Conservation (phyloP, 2,888 invertebrate genomes). For the Smittia sp. region DNA sequence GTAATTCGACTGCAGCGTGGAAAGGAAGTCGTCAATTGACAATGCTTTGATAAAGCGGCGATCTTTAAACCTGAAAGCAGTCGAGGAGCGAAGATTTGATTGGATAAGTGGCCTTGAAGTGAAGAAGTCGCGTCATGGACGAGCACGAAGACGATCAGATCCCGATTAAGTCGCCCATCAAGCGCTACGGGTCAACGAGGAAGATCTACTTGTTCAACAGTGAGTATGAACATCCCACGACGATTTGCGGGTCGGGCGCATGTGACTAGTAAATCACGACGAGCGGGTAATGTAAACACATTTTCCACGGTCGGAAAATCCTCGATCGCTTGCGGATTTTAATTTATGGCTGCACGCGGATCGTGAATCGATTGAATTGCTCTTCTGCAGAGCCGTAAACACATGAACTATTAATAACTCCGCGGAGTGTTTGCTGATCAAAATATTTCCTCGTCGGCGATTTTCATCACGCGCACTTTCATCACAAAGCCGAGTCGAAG, state of each 20-base stretch:
- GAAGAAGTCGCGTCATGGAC: constrained; percentile 7
- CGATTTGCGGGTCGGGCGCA: constrained; percentile 11
- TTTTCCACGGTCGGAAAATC: neutral
- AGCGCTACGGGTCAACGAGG: constrained; percentile 34
- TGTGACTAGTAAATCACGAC: neutral
- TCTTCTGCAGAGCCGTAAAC: neutral
- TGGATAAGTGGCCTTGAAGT: neutral
- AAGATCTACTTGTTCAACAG: constrained; percentile 40
- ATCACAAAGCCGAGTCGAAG: neutral
- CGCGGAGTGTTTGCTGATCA: constrained; percentile 3
- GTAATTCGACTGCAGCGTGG: constrained; percentile 10
- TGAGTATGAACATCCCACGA: constrained; percentile 27
- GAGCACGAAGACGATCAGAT: constrained; percentile 35
- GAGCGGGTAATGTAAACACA: neutral
- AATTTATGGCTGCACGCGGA: constrained; percentile 22
- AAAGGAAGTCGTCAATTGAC: constrained; percentile 39
- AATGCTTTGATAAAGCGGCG: constrained; percentile 21
- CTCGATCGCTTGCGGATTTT: neutral
- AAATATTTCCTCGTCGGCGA: constrained; percentile 30
- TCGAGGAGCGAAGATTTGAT: neutral
- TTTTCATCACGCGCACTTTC: neutral
- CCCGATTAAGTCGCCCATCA: constrained; percentile 35
- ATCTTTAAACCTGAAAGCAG: neutral
- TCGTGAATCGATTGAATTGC: constrained; percentile 21
- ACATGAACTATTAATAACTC: constrained; percentile 14